phyloP scores from a whole-genome alignment of 2,113 vertebrate genomes.

The Eclectus roratus region DNA sequence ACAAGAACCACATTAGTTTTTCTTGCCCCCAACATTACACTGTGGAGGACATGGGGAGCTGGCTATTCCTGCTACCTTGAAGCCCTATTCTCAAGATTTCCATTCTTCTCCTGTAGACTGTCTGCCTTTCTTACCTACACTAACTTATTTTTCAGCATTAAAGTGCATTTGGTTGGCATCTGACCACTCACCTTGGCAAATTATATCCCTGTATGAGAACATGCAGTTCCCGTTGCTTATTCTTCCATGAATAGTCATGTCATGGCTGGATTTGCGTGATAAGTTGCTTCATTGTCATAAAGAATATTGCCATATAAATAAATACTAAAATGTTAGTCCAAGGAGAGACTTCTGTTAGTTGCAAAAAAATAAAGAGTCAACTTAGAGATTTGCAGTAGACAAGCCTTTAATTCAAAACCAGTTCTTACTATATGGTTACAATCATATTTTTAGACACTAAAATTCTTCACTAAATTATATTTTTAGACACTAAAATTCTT shows the following conservation, averaged over 20 bases:
- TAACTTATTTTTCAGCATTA: not conserved
- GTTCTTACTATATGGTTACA: not conserved
- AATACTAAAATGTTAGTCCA: not conserved
- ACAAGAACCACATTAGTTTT: not conserved
- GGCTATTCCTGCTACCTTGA: not conserved
- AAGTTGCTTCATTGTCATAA: not conserved
- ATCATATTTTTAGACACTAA: not conserved
- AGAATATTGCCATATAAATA: not conserved
- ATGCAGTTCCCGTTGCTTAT: not conserved
- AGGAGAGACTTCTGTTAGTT: not conserved
- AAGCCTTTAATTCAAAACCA: not conserved
- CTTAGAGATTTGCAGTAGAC: not conserved
- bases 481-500: not conserved
- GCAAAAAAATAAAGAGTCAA: not conserved
- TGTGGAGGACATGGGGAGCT: not conserved
- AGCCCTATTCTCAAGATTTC: not conserved
- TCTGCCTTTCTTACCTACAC: not conserved
- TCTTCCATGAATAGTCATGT: not conserved
- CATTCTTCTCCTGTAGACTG: not conserved
- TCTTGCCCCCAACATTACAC: not conserved
- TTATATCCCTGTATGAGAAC: not conserved
- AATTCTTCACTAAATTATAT: not conserved
- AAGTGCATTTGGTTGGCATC: not conserved
- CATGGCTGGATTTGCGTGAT: not conserved
- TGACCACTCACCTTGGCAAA: not conserved